Evolutionary conservation across 2,888 invertebrate species (phyloP).

Genomic region (Phasia obesa): DNA sequence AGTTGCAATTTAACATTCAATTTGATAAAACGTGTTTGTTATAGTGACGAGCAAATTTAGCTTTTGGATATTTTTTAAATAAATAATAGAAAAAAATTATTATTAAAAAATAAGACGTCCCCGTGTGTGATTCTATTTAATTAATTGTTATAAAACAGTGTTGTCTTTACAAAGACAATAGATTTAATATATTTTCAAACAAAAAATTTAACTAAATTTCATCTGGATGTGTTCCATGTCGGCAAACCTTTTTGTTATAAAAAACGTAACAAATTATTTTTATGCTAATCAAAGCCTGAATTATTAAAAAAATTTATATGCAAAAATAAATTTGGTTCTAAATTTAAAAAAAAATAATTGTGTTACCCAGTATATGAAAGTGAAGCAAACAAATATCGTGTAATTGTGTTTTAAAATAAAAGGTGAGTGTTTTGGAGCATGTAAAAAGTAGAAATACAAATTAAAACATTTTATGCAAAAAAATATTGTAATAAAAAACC

Average conservation of each 20-base stretch:
- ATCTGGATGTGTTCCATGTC: no score
- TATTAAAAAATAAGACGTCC: slow-evolving; percentile 24
- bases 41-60: slow-evolving; percentile 44
- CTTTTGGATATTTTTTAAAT: slow-evolving; percentile 39
- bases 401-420: slow-evolving; percentile 26
- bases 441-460: no score
- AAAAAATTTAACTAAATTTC: no score
- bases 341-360: background rate
- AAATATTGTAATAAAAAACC: no score
- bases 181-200: background rate
- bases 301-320: no score
- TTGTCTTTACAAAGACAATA: slow-evolving; percentile 12
- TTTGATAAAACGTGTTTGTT: slow-evolving; percentile 70
- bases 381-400: background rate
- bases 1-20: slow-evolving; percentile 74
- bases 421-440: slow-evolving; percentile 24
- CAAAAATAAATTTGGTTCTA: background rate
- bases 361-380: background rate
- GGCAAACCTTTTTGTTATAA: no score
- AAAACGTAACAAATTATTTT: no score
- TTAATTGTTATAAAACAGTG: slow-evolving; percentile 2
- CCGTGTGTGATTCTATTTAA: slow-evolving; percentile 20
- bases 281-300: no score
- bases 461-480: background rate
- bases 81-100: slow-evolving; percentile 33